Evolutionary conservation across 2,888 invertebrate genomes (phyloP).

Genomic region (Synergus japonicus): DNA sequence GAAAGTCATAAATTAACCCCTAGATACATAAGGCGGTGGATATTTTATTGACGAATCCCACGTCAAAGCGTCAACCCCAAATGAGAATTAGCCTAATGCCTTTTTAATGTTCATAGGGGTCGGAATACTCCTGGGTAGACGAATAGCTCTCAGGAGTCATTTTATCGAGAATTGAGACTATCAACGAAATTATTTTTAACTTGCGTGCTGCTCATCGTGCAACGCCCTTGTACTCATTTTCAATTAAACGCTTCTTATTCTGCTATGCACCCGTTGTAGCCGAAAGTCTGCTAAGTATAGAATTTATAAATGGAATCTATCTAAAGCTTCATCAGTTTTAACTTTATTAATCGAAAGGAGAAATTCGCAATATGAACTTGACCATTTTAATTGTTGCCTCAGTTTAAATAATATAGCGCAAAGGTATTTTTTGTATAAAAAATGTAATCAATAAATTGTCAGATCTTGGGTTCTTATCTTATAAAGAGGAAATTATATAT

Average conservation of each 20-base stretch:
- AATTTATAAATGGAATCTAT: constrained; percentile 31
- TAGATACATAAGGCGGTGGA: not conserved
- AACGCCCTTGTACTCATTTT: constrained; percentile 29
- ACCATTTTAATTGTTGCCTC: not conserved
- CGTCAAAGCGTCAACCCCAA: constrained; percentile 17
- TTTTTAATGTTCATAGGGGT: constrained; percentile 55
- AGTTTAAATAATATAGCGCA: not conserved
- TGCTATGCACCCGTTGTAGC: not conserved
- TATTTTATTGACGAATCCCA: constrained; percentile 15
- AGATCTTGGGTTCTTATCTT: not conserved
- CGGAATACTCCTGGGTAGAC: constrained; percentile 17
- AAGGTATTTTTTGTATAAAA: not conserved
- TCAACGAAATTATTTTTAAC: constrained; percentile 37
- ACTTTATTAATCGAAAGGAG: not conserved
- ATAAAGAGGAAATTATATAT: not conserved
- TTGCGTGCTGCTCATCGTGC: not conserved
- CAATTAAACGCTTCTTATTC: constrained; percentile 3
- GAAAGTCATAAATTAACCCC: constrained; percentile 8
- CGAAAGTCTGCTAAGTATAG: constrained; percentile 17
- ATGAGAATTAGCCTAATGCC: constrained; percentile 55
- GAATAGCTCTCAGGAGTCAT: constrained; percentile 33
- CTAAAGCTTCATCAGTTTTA: not conserved
- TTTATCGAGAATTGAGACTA: constrained; percentile 26
- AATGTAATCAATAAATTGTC: not conserved
- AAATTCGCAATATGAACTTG: not conserved